These are phyloP conservation scores for Artibeus lituratus DNA, from an alignment of 2,797 vertebrate genomes.

Conservation along the genomic window DNA sequence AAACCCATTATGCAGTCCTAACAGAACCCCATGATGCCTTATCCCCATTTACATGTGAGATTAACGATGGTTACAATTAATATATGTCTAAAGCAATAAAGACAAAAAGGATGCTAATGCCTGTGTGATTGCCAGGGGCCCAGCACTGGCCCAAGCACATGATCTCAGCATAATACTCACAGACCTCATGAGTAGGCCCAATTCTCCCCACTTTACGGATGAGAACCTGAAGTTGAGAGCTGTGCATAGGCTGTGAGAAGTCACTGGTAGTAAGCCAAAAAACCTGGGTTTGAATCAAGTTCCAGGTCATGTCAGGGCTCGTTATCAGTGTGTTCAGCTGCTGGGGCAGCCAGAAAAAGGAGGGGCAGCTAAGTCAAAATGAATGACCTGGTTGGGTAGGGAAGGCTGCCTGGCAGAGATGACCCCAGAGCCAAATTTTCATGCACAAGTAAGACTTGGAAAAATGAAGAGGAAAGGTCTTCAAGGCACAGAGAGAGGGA, in stretches of 20 bases:
- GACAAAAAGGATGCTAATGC: rapidly evolving
- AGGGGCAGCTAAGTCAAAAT: background rate
- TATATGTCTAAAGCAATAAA: background rate
- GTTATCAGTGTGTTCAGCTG: background rate
- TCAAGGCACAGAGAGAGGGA: background rate
- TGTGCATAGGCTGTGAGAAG: background rate
- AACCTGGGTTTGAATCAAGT: background rate
- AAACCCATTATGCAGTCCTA: background rate
- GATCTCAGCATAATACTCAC: background rate
- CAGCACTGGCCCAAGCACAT: background rate
- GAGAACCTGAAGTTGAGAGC: background rate
- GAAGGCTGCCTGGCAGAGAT: background rate
- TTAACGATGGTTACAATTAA: no score
- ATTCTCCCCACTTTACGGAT: background rate
- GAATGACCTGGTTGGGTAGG: background rate
- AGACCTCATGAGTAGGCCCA: background rate
- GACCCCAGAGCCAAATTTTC: background rate
- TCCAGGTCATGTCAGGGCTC: background rate
- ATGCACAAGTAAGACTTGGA: background rate
- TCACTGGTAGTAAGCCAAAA: background rate
- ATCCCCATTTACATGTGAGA: background rate
- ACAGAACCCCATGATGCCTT: background rate
- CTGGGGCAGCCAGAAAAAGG: background rate
- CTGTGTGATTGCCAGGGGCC: background rate
- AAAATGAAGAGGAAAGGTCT: background rate